These are phyloP conservation scores for Leptonema lineaticorne DNA, from an alignment of 1,140 invertebrate species.

Conservation along the genomic window DNA sequence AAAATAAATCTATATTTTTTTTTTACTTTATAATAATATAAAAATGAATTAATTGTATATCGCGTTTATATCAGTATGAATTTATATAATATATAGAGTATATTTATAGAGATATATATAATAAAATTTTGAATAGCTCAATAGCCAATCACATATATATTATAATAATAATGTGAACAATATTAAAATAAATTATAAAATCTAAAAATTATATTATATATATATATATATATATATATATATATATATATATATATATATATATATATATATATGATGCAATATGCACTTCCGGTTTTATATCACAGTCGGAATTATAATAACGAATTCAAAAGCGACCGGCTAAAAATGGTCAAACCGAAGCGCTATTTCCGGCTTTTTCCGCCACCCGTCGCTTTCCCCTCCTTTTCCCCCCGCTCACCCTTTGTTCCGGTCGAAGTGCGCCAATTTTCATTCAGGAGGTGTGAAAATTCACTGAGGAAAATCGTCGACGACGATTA, in stretches of 20 bases:
- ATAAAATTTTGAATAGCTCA: no score
- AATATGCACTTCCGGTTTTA: conserved; percentile 1
- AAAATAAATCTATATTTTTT: no score
- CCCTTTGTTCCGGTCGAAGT: not conserved
- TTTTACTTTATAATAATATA: no score
- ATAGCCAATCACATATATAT: no score
- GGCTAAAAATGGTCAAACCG: not conserved
- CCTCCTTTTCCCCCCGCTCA: not conserved
- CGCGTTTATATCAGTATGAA: no score
- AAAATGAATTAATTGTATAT: no score
- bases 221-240: no score
- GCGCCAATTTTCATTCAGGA: not conserved
- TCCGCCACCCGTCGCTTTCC: not conserved
- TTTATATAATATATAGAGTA: no score
- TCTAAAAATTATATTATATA: no score
- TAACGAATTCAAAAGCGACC: not conserved
- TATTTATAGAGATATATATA: no score
- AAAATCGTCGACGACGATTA: not conserved
- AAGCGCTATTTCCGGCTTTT: not conserved
- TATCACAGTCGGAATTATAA: not conserved
- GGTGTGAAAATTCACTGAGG: not conserved
- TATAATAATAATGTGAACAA: no score
- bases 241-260: not conserved
- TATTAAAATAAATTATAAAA: no score
- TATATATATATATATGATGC: not conserved